phyloP scores from a whole-genome alignment of 2,797 vertebrate species.

The Saxicola maurus region DNA sequence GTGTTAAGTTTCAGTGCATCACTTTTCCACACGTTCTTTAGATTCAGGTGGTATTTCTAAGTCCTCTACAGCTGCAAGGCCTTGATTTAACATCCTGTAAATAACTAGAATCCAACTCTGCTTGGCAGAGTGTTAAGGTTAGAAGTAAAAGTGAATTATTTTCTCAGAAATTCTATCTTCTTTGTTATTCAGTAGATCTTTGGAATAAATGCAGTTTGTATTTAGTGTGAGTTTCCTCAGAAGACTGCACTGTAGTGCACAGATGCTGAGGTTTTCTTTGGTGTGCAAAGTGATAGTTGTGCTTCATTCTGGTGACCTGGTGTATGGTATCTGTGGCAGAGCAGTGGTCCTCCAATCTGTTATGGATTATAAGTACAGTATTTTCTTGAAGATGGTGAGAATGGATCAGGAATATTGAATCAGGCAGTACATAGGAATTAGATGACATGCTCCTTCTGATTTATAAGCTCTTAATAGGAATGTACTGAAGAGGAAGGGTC shows the following conservation, averaged over 20 bases:
- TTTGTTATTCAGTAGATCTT: background rate
- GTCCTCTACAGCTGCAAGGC: rapidly evolving
- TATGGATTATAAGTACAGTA: background rate
- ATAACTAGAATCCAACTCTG: background rate
- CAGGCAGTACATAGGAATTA: background rate
- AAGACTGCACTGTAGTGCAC: background rate
- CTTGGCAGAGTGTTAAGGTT: background rate
- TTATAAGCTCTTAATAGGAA: background rate
- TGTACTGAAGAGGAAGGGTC: background rate
- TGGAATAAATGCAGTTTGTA: background rate
- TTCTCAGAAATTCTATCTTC: background rate
- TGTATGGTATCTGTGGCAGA: background rate
- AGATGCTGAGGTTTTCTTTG: rapidly evolving
- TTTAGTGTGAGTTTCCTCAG: background rate
- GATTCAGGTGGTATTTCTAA: background rate
- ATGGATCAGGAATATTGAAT: background rate
- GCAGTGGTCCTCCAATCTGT: rapidly evolving
- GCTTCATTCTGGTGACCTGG: background rate
- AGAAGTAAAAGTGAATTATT: background rate
- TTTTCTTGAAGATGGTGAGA: background rate
- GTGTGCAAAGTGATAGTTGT: background rate
- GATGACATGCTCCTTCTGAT: background rate
- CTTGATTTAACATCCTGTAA: background rate
- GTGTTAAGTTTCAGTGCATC: background rate
- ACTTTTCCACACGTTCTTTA: background rate